Evolutionary conservation across 2,888 invertebrate genomes (phyloP), one percentile per base, ranked within the genome.

Genomic region (Eupelmus urozonus): DNA sequence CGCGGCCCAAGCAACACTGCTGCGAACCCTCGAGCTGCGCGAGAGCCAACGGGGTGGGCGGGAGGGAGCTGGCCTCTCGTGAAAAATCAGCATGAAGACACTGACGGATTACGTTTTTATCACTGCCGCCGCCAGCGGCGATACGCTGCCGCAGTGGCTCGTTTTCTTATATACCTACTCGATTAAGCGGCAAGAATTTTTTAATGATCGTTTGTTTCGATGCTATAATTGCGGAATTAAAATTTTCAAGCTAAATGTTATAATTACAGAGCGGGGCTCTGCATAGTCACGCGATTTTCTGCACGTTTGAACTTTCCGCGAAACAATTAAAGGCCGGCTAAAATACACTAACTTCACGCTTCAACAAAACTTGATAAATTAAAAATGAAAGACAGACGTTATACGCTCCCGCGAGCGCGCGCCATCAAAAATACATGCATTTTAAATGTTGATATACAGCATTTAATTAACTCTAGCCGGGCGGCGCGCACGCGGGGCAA

Each of bases 71-170:
- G 34, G 3, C n/a, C 9, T 1, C 57, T 45, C 62, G 40, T 70
- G 71, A 79, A 76, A 76, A 79, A 79, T 76, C 72, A 62, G 55
- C 72, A 20, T 16, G 29, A 45, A 74, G 72, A 76, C 76, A 76
- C 67, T 76, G 79, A 79, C 76, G 67, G 76, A 79, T 76, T 76
- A 25, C 62, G 34, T 55, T 79, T 69, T 73, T 63, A 73, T 78
- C 62, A 62, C 27, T 34, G 53, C 11, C 29, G 51, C 16, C 34
- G 9, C 16, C 45, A 16, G 13, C 13, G 45, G 2, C 45, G 45
- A 45, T 16, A 16, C 7, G 16, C 45, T 16, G 9, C 34, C 9
- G 9, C 9, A 34, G 34, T 34, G 34, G 34, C 34, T 34, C 34
- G 34, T 34, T 34, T 34, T 34, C 9, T n/a, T n/a, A n/a, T 34